Conservation (phyloP, 2,888 invertebrate genomes). For the Chloroclysta siterata region DNA sequence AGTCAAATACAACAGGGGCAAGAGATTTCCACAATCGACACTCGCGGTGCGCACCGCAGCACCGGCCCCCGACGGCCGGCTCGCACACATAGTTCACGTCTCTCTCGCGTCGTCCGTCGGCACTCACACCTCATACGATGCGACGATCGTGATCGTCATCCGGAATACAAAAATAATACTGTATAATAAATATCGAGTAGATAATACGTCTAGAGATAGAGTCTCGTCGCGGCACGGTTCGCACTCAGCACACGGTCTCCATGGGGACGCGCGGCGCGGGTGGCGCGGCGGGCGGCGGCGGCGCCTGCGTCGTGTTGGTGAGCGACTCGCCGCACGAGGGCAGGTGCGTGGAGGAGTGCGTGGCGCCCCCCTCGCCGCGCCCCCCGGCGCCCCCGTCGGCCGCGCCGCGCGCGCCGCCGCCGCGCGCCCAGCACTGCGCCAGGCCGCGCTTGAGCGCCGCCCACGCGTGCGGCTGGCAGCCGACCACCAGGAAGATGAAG, state of each 20-base stretch:
- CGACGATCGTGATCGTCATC: slow-evolving; percentile 61
- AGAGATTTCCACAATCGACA: slow-evolving; percentile 51
- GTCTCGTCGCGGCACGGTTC: slow-evolving; percentile 46
- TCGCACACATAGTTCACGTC: slow-evolving; percentile 1
- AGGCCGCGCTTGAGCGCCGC: slow-evolving; percentile 69
- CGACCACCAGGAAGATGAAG: slow-evolving; percentile 94
- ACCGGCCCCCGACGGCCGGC: too few relatives aligned
- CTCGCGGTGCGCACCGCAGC: neutral
- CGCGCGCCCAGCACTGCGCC: slow-evolving; percentile 83
- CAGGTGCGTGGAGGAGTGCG: slow-evolving; percentile 92
- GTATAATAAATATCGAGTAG: slow-evolving; percentile 66
- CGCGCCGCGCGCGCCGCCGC: slow-evolving; percentile 71
- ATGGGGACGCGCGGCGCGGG: slow-evolving; percentile 84
- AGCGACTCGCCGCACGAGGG: slow-evolving; percentile 92
- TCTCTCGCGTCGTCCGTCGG: slow-evolving; percentile 30
- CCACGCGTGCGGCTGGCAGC: slow-evolving; percentile 93
- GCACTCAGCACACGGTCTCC: slow-evolving; percentile 86
- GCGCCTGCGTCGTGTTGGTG: slow-evolving; percentile 88
- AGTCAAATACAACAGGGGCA: slow-evolving; percentile 69
- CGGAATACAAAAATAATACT: slow-evolving; percentile 78
- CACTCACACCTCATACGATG: slow-evolving; percentile 44
- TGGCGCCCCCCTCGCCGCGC: slow-evolving; percentile 66
- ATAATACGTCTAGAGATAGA: slow-evolving; percentile 44
- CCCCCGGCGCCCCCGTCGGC: slow-evolving; percentile 72
- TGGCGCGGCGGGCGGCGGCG: slow-evolving; percentile 86